These are phyloP conservation scores for Argyrosomus regius DNA, from an alignment of 2,797 vertebrate species.

Conservation along the genomic window DNA sequence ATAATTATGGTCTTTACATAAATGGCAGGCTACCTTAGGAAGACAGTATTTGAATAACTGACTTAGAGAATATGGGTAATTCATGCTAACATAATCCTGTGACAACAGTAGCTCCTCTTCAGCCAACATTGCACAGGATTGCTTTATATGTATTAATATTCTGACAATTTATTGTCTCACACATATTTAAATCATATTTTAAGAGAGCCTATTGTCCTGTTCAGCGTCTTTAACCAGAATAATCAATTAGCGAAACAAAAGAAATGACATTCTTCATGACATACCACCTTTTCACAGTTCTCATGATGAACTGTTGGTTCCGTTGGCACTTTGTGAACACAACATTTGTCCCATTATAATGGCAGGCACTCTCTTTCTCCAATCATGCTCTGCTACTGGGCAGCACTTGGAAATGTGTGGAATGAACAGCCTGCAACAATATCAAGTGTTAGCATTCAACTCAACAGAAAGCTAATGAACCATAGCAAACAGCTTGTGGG, in stretches of 20 bases:
- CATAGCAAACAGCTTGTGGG: constrained; percentile 83
- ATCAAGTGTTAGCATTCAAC: constrained; percentile 82
- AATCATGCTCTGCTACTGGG: constrained; percentile 64
- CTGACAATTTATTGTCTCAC: not conserved
- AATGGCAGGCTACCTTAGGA: not conserved
- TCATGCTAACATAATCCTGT: not conserved
- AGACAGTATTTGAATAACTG: not conserved
- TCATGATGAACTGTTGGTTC: constrained; percentile 47
- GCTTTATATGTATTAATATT: not conserved
- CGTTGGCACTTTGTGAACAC: constrained; percentile 49
- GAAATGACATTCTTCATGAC: constrained; percentile 20
- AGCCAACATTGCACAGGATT: not conserved
- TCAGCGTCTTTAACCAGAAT: not conserved
- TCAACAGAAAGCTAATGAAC: constrained; percentile 84
- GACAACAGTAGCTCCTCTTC: not conserved
- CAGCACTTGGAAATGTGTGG: constrained; percentile 67
- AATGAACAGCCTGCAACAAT: constrained; percentile 80
- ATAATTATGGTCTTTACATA: not conserved
- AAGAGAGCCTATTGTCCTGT: not conserved
- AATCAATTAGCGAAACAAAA: constrained; percentile 35
- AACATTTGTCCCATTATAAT: constrained; percentile 58
- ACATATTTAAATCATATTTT: not conserved
- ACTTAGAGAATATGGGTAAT: not conserved
- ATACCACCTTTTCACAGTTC: constrained; percentile 31
- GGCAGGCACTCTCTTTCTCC: constrained; percentile 52